Base-by-base conservation (phyloP, 92 coral and sea anemone genomes). In the Ricordea florida region DNA sequence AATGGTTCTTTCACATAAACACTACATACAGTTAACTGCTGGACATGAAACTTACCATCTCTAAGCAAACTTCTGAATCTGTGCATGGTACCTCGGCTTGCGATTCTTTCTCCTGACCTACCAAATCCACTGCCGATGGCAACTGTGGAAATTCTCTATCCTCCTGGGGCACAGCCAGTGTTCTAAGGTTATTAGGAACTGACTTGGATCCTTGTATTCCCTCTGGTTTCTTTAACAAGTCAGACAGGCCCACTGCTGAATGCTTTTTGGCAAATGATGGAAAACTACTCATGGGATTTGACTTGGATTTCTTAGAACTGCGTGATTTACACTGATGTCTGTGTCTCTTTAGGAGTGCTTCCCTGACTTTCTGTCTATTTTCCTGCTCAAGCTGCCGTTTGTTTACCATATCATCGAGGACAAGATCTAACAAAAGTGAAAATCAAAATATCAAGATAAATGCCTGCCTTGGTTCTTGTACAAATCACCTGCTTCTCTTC, bases 41-140 rank as follows among this genome's bases (percentile, higher is more conserved):
- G n/a, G n/a, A n/a, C n/a, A n/a, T 3, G 26, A 8, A 15, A 67
- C 41, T 53, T 57, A 89, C 94, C 82, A 71, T 82, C 24, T 80
- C 96, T 2, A 62, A 10, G 58, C 71, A 62, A 14, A 65, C 30
- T 6, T 85, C 85, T 1, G 85, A 78, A 18, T 36, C 66, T 30
- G 35, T 24, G 4, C 27, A 32, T 7, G 53, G 17, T 1, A 28
- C 14, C 32, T 72, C 69, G 0, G 61, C 79, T 8, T 31, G 38
- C 2, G 62, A 83, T 10, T 85, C 87, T 41, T 82, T 68, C 11
- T 57, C 88, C 35, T 85, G 78, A 11, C 79, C 87, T 13, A 96
- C 93, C 74, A 96, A 69, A 24, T 92, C 91, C 7, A 86, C 99
- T 55, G 99, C 99, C n/a, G 99, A 91, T 8, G 99, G 99, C 38